These are phyloP conservation scores for Carlito syrichta DNA, from an alignment of 2,113 vertebrate genomes.

Conservation along the genomic window DNA sequence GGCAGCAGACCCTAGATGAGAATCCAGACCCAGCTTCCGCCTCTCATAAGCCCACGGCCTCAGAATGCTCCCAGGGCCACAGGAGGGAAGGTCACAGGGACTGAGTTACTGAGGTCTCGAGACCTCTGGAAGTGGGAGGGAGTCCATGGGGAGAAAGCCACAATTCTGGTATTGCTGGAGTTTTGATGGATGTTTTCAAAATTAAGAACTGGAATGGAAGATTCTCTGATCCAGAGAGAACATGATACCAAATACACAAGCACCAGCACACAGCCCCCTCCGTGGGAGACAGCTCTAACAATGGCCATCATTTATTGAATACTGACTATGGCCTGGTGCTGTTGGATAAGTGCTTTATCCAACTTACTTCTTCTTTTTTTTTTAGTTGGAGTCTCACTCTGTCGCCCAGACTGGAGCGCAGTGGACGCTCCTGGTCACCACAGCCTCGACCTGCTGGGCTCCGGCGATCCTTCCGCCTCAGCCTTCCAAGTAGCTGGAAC, in stretches of 20 bases:
- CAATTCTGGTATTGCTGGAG: neutral
- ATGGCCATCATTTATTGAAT: neutral
- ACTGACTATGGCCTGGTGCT: neutral
- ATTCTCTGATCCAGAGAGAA: neutral
- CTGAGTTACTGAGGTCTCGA: neutral
- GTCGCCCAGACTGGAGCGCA: no score
- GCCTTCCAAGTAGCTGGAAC: no score
- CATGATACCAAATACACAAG: accelerated
- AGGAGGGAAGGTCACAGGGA: neutral
- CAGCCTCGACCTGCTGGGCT: no score
- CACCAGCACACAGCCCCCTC: neutral
- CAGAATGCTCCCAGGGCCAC: neutral
- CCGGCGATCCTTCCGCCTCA: no score
- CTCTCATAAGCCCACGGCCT: neutral
- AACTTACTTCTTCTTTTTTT: no score
- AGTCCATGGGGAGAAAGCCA: no score
- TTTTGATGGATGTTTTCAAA: neutral
- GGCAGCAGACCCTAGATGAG: neutral
- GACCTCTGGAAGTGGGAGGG: neutral
- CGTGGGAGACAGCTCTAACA: no score
- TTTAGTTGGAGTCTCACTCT: no score
- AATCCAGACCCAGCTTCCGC: neutral
- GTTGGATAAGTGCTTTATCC: neutral
- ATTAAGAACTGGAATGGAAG: neutral
- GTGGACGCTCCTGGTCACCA: no score